Conservation (phyloP, 2,797 vertebrate genomes). For the Eulemur rubriventer region DNA sequence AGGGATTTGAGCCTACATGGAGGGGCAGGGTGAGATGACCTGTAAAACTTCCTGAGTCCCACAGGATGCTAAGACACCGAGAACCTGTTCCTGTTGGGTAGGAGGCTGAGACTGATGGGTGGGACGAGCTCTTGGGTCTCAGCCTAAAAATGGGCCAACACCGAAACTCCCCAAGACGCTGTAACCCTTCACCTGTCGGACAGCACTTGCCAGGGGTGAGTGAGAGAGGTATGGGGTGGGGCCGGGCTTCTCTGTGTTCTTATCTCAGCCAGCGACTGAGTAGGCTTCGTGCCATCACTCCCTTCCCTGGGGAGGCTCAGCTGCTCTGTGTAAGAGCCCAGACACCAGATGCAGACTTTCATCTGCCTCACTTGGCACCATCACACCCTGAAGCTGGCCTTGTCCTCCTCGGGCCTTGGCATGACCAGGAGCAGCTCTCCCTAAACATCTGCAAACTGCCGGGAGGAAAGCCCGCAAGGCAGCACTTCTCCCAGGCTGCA, state of each 20-base stretch:
- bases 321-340: not conserved
- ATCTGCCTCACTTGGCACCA: not conserved
- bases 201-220: constrained; percentile 46
- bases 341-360: not conserved
- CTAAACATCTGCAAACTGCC: not conserved
- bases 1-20: not conserved
- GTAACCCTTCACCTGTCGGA: constrained; percentile 43
- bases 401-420: not conserved
- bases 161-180: constrained; percentile 63
- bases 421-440: not conserved
- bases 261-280: constrained; percentile 42
- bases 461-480: not conserved
- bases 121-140: constrained; percentile 83
- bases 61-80: not conserved
- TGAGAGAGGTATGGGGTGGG: constrained; percentile 56
- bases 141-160: constrained; percentile 71
- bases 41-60: not conserved
- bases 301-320: constrained; percentile 60
- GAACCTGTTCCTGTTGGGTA: constrained; percentile 75
- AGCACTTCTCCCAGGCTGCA: not conserved
- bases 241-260: constrained; percentile 11
- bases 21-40: not conserved
- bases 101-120: constrained; percentile 82
- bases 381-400: not conserved
- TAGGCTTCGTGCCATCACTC: constrained; percentile 49